Base-by-base conservation (phyloP, 1,140 invertebrate genomes). In the Stegodyphus dumicola region DNA sequence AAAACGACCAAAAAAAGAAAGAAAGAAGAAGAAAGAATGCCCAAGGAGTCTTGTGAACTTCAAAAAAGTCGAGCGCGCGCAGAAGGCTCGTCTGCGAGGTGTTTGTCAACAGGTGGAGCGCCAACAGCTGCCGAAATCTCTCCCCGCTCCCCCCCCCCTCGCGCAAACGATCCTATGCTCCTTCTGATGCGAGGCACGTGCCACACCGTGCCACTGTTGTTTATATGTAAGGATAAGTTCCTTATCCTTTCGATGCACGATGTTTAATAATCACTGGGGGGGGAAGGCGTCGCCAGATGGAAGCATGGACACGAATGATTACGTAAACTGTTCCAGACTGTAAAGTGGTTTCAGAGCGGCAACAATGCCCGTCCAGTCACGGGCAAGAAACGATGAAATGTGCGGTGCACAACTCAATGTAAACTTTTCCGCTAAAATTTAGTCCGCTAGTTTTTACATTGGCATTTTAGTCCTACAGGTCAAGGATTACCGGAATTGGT, bases 31-130 rank as follows among this genome's bases (percentile, higher is more conserved):
- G 49, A 65, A 75, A 60, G 60, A 33, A 56, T 48, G 9, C 7
- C n/a, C n/a, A 56, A 56, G 51, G 49, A 78, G 65, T 66, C 51
- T 70, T 78, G 49, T 69, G 65, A 10, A 5, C 54, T 60, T 17
- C 13, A 53, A 75, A 11, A 17, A 33, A 33, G 33, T 33, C 33
- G 33, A 33, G 33, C 17, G 48, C 15, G 77, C 13, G n/a, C 78
- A 81, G 78, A 71, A 71, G 78, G 78, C 78, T n/a, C 53, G 17
- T n/a, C 78, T 81, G 78, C 78, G 69, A 81, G 78, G 78, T 81
- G 78, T 81, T 81, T 81, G 78, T 81, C 78, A 81, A 81, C 78
- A 81, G 78, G 78, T 81, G 78, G 69, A 81, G 78, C 15, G 64
- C 73, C 73, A 81, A 81, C 78, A 81, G 78, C 78, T 81, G 78